A percentile compares a stretch with the other conserved stretches of the same genome.
phyloP scores from a whole-genome alignment of 2,113 vertebrate genomes.

The Callipepla californica region DNA sequence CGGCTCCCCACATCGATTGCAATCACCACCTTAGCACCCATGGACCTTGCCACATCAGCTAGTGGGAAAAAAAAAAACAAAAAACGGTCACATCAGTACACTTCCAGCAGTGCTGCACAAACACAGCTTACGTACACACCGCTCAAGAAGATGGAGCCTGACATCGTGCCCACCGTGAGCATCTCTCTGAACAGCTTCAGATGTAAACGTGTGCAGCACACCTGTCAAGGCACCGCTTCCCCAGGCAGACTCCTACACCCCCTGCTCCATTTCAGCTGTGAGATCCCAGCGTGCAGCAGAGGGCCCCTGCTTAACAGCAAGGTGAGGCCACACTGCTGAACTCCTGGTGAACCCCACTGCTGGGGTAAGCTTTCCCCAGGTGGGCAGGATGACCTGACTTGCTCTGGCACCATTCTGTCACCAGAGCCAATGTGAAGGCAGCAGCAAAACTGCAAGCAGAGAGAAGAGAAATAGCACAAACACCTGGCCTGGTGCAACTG shows the following conservation, averaged over 20 bases:
- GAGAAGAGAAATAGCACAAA: background rate
- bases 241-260: fast-evolving
- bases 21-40: slow-evolving; percentile 93
- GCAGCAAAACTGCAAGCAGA: background rate
- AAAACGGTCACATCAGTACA: background rate
- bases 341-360: background rate
- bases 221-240: background rate
- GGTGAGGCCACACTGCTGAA: background rate
- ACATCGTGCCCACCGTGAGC: fast-evolving
- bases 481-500: fast-evolving
- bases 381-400: background rate
- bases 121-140: fast-evolving
- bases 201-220: fast-evolving
- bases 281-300: fast-evolving
- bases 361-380: fast-evolving
- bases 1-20: slow-evolving; percentile 92
- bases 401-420: background rate
- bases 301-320: fast-evolving
- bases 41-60: slow-evolving; percentile 92
- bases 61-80: background rate
- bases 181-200: background rate
- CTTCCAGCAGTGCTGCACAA: background rate
- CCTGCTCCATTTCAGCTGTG: fast-evolving
- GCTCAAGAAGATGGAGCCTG: fast-evolving
- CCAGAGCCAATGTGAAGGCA: background rate